phyloP scores from a whole-genome alignment of 2,888 invertebrate species.

The Trachelus tabidus region DNA sequence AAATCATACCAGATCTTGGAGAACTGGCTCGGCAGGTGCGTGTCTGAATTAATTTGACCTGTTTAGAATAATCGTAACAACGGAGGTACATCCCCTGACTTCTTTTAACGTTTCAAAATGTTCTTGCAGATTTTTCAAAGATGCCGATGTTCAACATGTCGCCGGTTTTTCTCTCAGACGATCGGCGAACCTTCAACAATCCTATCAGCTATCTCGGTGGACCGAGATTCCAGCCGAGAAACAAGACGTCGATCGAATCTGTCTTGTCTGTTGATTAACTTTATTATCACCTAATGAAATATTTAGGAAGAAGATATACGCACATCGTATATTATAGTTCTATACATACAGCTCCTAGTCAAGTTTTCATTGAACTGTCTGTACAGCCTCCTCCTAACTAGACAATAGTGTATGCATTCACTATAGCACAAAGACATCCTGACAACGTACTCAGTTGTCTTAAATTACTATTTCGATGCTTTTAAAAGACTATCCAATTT shows the following conservation, averaged over 20 bases:
- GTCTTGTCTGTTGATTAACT: conserved; percentile 74
- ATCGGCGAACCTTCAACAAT: conserved; percentile 72
- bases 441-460: not conserved
- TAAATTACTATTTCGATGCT: not conserved
- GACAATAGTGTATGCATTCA: not conserved
- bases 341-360: not conserved
- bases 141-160: conserved; percentile 39
- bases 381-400: not conserved
- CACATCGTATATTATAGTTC: not conserved
- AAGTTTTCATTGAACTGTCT: not conserved
- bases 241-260: conserved; percentile 75
- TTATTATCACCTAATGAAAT: not conserved
- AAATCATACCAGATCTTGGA: conserved; percentile 12
- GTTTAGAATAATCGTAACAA: not conserved
- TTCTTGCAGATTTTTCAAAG: conserved; percentile 40
- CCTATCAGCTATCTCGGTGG: conserved; percentile 79
- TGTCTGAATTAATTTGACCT: not conserved
- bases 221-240: conserved; percentile 68
- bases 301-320: not conserved
- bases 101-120: not conserved
- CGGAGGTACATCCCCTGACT: not conserved
- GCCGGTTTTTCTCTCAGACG: conserved; percentile 70
- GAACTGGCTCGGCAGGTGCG: conserved; percentile 21
- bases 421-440: not conserved
- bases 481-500: not conserved